phyloP scores from a whole-genome alignment of 2,113 vertebrate genomes.

The Eleginops maclovinus region DNA sequence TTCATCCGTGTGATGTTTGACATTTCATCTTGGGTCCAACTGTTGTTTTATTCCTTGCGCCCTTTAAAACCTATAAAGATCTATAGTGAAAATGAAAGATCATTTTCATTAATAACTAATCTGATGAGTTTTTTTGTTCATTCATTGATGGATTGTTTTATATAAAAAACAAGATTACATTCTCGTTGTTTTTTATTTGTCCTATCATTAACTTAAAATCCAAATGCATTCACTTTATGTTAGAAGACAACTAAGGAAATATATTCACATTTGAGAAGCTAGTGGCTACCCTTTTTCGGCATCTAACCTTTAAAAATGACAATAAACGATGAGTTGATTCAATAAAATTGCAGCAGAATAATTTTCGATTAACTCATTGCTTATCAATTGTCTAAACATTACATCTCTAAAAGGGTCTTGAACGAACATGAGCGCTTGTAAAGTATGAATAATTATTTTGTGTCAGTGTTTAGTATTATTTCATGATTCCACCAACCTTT shows the following conservation, averaged over 20 bases:
- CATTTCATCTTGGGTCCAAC: not conserved
- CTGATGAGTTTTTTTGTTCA: not conserved
- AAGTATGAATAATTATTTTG: slow-evolving; percentile 15
- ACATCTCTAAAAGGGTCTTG: not conserved
- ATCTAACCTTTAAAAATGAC: not conserved
- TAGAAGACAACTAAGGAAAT: not conserved
- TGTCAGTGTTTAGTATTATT: slow-evolving; percentile 34
- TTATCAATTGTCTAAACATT: not conserved
- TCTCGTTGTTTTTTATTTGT: not conserved
- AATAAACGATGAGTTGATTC: not conserved
- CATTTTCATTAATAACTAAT: not conserved
- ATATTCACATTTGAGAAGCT: slow-evolving; percentile 7
- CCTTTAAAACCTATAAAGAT: not conserved
- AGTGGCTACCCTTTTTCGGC: not conserved
- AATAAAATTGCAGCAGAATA: not conserved
- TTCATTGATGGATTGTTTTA: not conserved
- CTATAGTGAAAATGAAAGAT: not conserved
- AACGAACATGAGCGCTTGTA: slow-evolving; percentile 12
- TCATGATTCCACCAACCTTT: slow-evolving; percentile 13
- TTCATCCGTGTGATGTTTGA: not conserved
- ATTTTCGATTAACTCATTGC: not conserved
- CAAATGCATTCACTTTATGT: not conserved
- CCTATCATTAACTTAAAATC: not conserved
- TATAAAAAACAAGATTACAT: not conserved
- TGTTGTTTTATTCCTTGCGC: not conserved